Conservation (phyloP, 2,888 invertebrate genomes). For the Epinotia brunnichana region DNA sequence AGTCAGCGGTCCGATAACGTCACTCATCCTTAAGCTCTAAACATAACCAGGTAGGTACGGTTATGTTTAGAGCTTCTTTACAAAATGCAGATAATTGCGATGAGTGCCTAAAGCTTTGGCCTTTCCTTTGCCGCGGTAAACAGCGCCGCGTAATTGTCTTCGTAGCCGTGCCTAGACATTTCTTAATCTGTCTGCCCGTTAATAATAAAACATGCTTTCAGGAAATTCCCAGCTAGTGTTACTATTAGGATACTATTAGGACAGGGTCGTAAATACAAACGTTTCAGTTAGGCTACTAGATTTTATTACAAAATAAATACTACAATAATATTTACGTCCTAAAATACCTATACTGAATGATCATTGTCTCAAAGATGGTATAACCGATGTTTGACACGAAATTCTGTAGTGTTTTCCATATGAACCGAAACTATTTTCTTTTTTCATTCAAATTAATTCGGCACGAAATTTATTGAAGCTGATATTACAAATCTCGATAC, state of each 20-base stretch:
- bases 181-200: conserved; percentile 38
- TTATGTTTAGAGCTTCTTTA: conserved; percentile 30
- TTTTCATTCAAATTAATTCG: too few species aligned
- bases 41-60: too few species aligned
- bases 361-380: background rate
- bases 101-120: conserved; percentile 39
- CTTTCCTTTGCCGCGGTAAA: conserved; percentile 37
- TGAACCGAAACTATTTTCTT: too few species aligned
- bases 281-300: background rate
- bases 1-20: conserved; percentile 42
- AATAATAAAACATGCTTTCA: conserved; percentile 20
- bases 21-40: conserved; percentile 40
- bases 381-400: background rate
- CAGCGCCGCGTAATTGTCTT: conserved; percentile 35
- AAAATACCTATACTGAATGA: background rate
- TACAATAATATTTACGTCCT: background rate
- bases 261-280: background rate
- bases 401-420: background rate
- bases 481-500: too few species aligned
- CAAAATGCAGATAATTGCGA: conserved; percentile 36
- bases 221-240: conserved; percentile 20
- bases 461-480: too few species aligned
- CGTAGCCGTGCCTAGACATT: conserved; percentile 30
- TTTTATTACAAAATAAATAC: background rate
- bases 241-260: background rate